These are phyloP conservation scores for Trichoplusia ni DNA, from an alignment of 1,140 invertebrate genomes.

Conservation along the genomic window DNA sequence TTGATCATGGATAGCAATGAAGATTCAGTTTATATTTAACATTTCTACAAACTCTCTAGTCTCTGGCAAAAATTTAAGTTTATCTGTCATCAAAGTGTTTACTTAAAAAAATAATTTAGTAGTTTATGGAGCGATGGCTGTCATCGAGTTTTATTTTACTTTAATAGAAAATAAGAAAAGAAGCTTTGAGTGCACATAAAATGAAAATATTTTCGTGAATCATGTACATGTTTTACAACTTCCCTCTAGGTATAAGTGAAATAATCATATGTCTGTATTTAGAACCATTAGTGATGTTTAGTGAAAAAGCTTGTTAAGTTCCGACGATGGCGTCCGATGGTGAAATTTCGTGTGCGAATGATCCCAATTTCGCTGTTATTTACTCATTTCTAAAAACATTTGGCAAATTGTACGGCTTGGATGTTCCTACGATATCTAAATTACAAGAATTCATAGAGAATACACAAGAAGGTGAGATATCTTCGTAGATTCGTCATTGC, in stretches of 20 bases:
- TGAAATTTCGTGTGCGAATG: slow-evolving; percentile 93
- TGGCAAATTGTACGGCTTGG: slow-evolving; percentile 89
- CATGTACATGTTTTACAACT: slow-evolving; percentile 80
- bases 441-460: slow-evolving; percentile 95
- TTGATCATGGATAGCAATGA: too few species aligned
- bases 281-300: slow-evolving; percentile 67
- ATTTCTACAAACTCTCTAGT: neutral
- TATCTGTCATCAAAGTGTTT: slow-evolving; percentile 13
- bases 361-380: slow-evolving; percentile 97
- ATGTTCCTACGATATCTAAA: slow-evolving; percentile 88
- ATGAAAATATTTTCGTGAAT: slow-evolving; percentile 80
- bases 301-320: slow-evolving; percentile 73
- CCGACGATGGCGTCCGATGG: slow-evolving; percentile 91
- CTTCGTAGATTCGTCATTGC: slow-evolving; percentile 54
- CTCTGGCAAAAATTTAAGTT: neutral
- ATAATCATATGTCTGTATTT: slow-evolving; percentile 66
- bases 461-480: slow-evolving; percentile 89
- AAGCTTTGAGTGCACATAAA: slow-evolving; percentile 70
- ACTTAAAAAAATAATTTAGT: slow-evolving; percentile 34
- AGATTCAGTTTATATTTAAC: too few species aligned
- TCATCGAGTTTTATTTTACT: slow-evolving; percentile 77
- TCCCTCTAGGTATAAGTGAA: slow-evolving; percentile 73
- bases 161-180: slow-evolving; percentile 72
- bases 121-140: slow-evolving; percentile 77
- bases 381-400: slow-evolving; percentile 96